These are phyloP conservation scores for Calidris pugnax DNA, from an alignment of 2,113 vertebrate species.

Conservation along the genomic window DNA sequence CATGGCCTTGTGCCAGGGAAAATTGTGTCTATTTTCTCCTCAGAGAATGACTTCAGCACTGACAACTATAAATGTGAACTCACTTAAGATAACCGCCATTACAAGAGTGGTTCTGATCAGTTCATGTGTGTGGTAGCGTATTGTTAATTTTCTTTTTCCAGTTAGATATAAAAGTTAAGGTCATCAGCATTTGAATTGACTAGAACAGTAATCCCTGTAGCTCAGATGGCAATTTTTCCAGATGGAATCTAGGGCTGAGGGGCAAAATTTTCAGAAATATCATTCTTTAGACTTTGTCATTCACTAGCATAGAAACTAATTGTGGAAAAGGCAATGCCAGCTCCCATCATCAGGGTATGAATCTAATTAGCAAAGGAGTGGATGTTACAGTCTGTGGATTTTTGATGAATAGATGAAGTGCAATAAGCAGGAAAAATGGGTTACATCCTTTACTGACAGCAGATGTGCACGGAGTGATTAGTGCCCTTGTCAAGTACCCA, in stretches of 20 bases:
- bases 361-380: background rate
- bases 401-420: background rate
- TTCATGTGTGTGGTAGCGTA: background rate
- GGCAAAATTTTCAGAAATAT: background rate
- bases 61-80: background rate
- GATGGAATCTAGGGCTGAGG: background rate
- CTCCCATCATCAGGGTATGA: background rate
- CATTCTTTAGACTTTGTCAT: background rate
- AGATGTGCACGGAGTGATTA: background rate
- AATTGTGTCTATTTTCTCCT: background rate
- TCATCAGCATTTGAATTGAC: background rate
- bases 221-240: background rate
- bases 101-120: background rate
- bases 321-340: background rate
- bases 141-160: background rate
- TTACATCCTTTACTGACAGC: background rate
- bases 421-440: background rate
- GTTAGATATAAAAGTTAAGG: background rate
- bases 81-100: background rate
- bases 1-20: background rate
- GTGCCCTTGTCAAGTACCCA: background rate
- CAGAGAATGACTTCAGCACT: background rate
- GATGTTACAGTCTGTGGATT: background rate
- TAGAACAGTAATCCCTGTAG: background rate
- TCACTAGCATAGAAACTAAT: background rate